Evolutionary conservation across 2,888 invertebrate genomes (phyloP).

Genomic region (Drosophila meridiana): DNA sequence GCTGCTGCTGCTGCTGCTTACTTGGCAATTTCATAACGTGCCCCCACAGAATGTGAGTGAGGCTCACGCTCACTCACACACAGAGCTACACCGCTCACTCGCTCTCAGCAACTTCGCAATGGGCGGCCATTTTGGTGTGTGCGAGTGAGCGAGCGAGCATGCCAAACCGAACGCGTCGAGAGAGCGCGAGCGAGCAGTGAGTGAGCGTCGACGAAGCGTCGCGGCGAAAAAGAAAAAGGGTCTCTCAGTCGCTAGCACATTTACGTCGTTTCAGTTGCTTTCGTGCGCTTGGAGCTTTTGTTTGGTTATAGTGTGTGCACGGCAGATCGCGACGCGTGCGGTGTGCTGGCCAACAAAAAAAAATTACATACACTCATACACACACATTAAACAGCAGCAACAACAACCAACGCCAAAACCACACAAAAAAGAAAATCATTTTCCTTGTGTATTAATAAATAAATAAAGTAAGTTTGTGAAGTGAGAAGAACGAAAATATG

Average conservation of each 20-base stretch:
- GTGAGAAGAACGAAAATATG: slow-evolving; percentile 17
- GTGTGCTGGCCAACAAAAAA: slow-evolving; percentile 68
- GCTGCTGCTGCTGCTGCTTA: slow-evolving; percentile 37
- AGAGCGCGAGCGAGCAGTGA: slow-evolving; percentile 12
- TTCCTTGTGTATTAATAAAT: slow-evolving; percentile 50
- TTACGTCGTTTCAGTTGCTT: slow-evolving; percentile 82
- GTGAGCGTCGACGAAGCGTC: slow-evolving; percentile 48
- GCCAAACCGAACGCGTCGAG: slow-evolving; percentile 51
- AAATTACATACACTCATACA: slow-evolving; percentile 24
- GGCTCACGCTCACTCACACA: slow-evolving; percentile 47
- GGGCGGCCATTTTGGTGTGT: slow-evolving; percentile 65
- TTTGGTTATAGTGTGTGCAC: slow-evolving; percentile 80
- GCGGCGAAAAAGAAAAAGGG: slow-evolving; percentile 60
- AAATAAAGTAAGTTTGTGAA: slow-evolving; percentile 63
- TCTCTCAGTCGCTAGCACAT: slow-evolving; percentile 70
- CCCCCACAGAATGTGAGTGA: slow-evolving; percentile 67
- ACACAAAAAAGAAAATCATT: slow-evolving; percentile 57
- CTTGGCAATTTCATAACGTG: slow-evolving; percentile 73
- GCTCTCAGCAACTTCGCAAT: slow-evolving; percentile 66
- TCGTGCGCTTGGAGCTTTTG: slow-evolving; percentile 83
- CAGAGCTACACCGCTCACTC: slow-evolving; percentile 20
- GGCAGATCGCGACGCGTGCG: slow-evolving; percentile 77
- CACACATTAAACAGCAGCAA: slow-evolving; percentile 33
- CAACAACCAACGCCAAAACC: slow-evolving; percentile 26
- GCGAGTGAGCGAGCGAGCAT: slow-evolving; percentile 48